These are phyloP conservation scores for Siniperca obscura DNA, from an alignment of 2,797 vertebrate species.

Conservation along the genomic window DNA sequence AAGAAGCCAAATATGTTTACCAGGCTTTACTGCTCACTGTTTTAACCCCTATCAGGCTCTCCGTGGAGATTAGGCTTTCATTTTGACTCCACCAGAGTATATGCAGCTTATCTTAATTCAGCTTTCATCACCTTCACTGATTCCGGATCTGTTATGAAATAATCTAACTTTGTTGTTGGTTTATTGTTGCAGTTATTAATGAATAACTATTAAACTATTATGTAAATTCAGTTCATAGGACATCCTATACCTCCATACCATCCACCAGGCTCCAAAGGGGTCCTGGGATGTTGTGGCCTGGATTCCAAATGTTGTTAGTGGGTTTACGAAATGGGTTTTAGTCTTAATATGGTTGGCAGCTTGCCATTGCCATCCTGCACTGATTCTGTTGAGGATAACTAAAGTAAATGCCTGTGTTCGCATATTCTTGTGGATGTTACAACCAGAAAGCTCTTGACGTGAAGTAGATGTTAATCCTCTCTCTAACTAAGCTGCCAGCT, in stretches of 20 bases:
- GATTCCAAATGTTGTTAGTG: slow-evolving; percentile 54
- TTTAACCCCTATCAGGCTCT: slow-evolving; percentile 67
- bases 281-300: slow-evolving; percentile 48
- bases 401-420: slow-evolving; percentile 54
- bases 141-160: slow-evolving; percentile 35
- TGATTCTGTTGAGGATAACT: slow-evolving; percentile 65
- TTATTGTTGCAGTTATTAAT: slow-evolving; percentile 10
- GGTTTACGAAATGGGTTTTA: slow-evolving; percentile 62
- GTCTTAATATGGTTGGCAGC: slow-evolving; percentile 58
- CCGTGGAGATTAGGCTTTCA: slow-evolving; percentile 69
- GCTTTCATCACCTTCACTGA: slow-evolving; percentile 53
- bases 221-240: neutral
- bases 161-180: neutral
- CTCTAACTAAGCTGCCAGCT: slow-evolving; percentile 81
- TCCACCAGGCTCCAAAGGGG: slow-evolving; percentile 55
- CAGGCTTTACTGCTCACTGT: slow-evolving; percentile 67
- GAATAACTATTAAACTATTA: too few species aligned
- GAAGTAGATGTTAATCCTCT: slow-evolving; percentile 83
- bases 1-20: slow-evolving; percentile 79
- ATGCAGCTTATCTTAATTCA: slow-evolving; percentile 48
- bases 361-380: slow-evolving; percentile 44
- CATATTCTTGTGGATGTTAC: slow-evolving; percentile 69
- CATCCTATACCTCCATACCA: neutral
- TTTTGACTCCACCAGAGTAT: slow-evolving; percentile 50
- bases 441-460: slow-evolving; percentile 74